These are phyloP conservation scores for Cyrtodaria siliqua DNA, from an alignment of 2,888 invertebrate species.

Conservation along the genomic window DNA sequence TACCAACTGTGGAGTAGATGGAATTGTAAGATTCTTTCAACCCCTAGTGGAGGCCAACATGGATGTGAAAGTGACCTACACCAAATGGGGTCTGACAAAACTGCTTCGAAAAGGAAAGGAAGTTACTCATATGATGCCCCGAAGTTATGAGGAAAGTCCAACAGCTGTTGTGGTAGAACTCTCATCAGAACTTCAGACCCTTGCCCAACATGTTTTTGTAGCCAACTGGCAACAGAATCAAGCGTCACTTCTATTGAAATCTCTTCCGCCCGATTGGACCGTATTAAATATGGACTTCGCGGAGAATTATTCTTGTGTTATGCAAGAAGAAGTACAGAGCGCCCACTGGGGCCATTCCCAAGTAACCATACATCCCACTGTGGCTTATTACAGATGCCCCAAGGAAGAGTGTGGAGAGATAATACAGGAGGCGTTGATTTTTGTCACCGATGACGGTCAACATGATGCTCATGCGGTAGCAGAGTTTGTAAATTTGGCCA, in stretches of 20 bases:
- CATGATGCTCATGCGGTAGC: constrained; percentile 1
- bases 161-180: not conserved
- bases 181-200: not conserved
- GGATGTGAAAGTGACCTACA: not conserved
- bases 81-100: not conserved
- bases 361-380: constrained; percentile 11
- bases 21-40: not conserved
- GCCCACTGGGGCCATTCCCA: constrained; percentile 37
- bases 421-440: not conserved
- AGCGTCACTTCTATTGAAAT: constrained; percentile 1
- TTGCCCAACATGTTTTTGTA: constrained; percentile 9
- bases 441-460: not conserved
- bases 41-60: not conserved
- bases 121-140: constrained; percentile 5
- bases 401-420: not conserved
- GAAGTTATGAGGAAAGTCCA: too few relatives aligned
- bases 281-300: constrained; percentile 45
- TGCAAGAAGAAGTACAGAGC: constrained; percentile 45
- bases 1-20: not conserved
- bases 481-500: not conserved
- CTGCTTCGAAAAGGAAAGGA: constrained; percentile 1
- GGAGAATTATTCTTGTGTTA: constrained; percentile 38
- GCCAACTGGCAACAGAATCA: constrained; percentile 10
- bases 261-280: constrained; percentile 8
- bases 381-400: not conserved